Evolutionary conservation across 2,797 vertebrate genomes (phyloP).

Genomic region (Schizopygopsis pylzovi): DNA sequence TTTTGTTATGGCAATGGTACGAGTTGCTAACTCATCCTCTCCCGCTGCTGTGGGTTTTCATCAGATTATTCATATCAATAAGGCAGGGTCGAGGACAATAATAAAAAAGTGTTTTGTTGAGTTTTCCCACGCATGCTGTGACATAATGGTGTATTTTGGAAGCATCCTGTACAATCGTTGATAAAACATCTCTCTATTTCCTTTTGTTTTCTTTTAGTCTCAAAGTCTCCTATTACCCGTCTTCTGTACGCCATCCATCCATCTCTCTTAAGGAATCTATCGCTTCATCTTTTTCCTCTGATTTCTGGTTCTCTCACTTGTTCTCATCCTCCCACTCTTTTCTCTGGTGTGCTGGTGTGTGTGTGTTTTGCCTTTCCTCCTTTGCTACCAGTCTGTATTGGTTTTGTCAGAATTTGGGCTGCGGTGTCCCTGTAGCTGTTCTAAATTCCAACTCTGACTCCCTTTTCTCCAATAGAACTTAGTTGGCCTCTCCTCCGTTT

Average conservation of each 20-base stretch:
- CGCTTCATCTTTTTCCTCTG: constrained; percentile 15
- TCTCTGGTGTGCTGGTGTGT: constrained; percentile 12
- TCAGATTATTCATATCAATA: constrained; percentile 5
- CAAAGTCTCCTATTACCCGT: constrained; percentile 66
- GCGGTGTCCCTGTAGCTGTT: background rate
- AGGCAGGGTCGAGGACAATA: constrained; percentile 60
- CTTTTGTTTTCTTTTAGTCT: constrained; percentile 76
- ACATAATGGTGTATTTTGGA: constrained; percentile 81
- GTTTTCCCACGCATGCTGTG: constrained; percentile 77
- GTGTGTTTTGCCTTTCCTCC: background rate
- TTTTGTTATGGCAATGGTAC: constrained; percentile 30
- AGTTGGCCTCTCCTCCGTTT: background rate
- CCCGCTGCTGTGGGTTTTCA: background rate
- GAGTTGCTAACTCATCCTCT: constrained; percentile 18
- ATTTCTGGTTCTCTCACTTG: constrained; percentile 13
- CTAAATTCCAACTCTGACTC: constrained; percentile 33
- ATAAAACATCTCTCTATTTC: constrained; percentile 77
- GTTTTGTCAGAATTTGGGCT: constrained; percentile 42
- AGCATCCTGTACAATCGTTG: constrained; percentile 72
- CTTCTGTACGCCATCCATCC: constrained; percentile 53
- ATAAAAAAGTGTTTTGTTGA: constrained; percentile 55
- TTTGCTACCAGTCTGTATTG: constrained; percentile 33
- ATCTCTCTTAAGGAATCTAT: constrained; percentile 35
- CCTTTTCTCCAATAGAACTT: constrained; percentile 35
- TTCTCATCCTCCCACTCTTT: constrained; percentile 25